Conservation (phyloP, 2,113 vertebrate species). For the Amia ocellicauda region DNA sequence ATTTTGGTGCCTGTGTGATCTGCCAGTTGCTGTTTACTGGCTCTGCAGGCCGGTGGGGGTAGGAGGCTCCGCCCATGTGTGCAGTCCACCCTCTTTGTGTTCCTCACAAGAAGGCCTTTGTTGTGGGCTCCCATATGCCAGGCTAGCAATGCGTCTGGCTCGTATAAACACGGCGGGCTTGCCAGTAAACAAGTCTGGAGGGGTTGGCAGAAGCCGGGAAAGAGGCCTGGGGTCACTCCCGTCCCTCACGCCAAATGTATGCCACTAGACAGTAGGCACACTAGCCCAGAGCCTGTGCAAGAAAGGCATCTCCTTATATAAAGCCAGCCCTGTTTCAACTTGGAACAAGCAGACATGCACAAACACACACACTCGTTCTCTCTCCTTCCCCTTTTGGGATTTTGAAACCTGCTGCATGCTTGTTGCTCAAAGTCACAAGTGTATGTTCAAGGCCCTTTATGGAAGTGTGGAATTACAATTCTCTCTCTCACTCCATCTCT, state of each 20-base stretch:
- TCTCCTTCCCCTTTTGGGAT: too few species aligned
- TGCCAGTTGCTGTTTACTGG: slow-evolving; percentile 33
- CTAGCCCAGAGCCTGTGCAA: slow-evolving; percentile 14
- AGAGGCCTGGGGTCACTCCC: slow-evolving; percentile 19
- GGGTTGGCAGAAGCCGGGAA: background rate
- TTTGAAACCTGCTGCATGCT: too few species aligned
- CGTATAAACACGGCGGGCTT: slow-evolving; percentile 28
- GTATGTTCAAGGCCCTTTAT: too few species aligned
- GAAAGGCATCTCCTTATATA: slow-evolving; percentile 21
- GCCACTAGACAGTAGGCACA: slow-evolving; percentile 7
- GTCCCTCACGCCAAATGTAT: background rate
- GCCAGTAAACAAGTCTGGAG: slow-evolving; percentile 42
- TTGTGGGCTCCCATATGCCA: slow-evolving; percentile 45
- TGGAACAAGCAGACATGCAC: too few species aligned
- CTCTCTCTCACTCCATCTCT: too few species aligned
- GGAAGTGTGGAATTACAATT: too few species aligned
- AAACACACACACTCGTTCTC: too few species aligned
- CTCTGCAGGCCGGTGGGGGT: slow-evolving; percentile 7
- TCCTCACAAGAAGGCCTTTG: slow-evolving; percentile 46
- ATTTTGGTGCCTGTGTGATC: slow-evolving; percentile 14
- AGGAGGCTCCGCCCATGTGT: slow-evolving; percentile 31
- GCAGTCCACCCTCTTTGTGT: slow-evolving; percentile 36
- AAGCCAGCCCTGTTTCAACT: background rate
- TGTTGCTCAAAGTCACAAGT: too few species aligned
- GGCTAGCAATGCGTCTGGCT: slow-evolving; percentile 29